Conservation (phyloP, 2,113 vertebrate species). For the Labeo catla region DNA sequence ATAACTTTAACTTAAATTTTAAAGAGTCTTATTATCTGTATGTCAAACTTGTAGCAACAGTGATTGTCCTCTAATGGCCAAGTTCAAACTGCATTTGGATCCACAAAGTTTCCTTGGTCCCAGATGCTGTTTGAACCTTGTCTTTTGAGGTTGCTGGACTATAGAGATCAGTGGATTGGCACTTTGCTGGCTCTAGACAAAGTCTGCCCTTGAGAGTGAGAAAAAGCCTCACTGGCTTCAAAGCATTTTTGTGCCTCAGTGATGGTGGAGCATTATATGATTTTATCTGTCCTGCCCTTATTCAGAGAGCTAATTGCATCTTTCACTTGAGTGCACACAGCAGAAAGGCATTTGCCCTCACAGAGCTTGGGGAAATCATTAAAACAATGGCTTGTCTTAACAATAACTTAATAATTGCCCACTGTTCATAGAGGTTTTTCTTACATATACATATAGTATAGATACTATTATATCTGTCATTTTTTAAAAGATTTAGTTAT, state of each 20-base stretch:
- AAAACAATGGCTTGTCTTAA: slow-evolving; percentile 31
- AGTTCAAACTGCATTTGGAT: slow-evolving; percentile 17
- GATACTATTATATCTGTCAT: too few species aligned
- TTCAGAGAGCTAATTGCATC: slow-evolving; percentile 32
- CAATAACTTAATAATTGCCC: background rate
- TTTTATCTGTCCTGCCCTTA: slow-evolving; percentile 19
- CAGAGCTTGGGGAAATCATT: slow-evolving; percentile 14
- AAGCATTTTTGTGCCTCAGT: slow-evolving; percentile 8
- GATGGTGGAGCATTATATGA: slow-evolving; percentile 18
- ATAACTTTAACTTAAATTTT: background rate
- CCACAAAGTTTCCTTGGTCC: slow-evolving; percentile 11
- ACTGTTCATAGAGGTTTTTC: background rate
- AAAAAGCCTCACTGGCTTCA: slow-evolving; percentile 23
- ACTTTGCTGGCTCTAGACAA: slow-evolving; percentile 21
- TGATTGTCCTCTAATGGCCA: background rate
- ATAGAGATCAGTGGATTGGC: slow-evolving; percentile 15
- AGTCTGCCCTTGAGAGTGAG: slow-evolving; percentile 12
- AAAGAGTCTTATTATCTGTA: background rate
- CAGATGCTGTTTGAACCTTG: slow-evolving; percentile 9
- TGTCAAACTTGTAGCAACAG: background rate
- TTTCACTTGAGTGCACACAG: slow-evolving; percentile 40
- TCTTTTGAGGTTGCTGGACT: slow-evolving; percentile 25
- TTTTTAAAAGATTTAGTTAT: background rate
- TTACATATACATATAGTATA: background rate
- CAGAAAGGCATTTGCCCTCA: background rate